phyloP scores from a whole-genome alignment of 2,888 invertebrate species.

The Acronicta aceris region DNA sequence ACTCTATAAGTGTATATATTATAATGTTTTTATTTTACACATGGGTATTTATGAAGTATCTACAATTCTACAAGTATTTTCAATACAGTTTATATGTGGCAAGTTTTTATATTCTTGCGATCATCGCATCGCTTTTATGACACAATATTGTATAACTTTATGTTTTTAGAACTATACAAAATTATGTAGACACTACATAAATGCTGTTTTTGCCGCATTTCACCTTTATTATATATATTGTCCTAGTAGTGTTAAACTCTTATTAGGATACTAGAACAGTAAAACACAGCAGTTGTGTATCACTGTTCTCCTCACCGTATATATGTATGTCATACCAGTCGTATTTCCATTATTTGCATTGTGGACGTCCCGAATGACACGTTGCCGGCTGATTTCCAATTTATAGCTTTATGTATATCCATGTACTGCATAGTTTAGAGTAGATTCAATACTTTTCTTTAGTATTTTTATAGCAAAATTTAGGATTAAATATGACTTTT shows the following conservation, averaged over 20 bases:
- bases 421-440: slow-evolving; percentile 35
- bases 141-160: too few relatives aligned
- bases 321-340: slow-evolving; percentile 28
- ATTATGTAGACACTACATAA: slow-evolving; percentile 35
- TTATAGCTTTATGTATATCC: slow-evolving; percentile 33
- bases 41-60: slow-evolving; percentile 45
- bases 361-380: slow-evolving; percentile 31
- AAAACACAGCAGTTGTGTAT: not conserved
- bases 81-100: too few relatives aligned
- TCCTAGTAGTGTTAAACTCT: slow-evolving; percentile 17
- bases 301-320: slow-evolving; percentile 16
- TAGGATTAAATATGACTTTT: slow-evolving; percentile 13
- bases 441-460: slow-evolving; percentile 34
- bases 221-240: slow-evolving; percentile 23
- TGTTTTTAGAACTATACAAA: not conserved
- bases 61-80: not conserved
- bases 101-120: too few relatives aligned
- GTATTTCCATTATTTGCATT: slow-evolving; percentile 49
- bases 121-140: too few relatives aligned
- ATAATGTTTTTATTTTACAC: slow-evolving; percentile 23
- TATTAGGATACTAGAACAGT: slow-evolving; percentile 5
- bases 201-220: slow-evolving; percentile 24
- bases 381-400: slow-evolving; percentile 52
- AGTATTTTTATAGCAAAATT: slow-evolving; percentile 32
- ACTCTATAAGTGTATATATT: not conserved